Percentiles rank a stretch among this genome's conserved stretches.
phyloP scores from a whole-genome alignment of 2,113 vertebrate genomes.

The Zosterops lateralis region DNA sequence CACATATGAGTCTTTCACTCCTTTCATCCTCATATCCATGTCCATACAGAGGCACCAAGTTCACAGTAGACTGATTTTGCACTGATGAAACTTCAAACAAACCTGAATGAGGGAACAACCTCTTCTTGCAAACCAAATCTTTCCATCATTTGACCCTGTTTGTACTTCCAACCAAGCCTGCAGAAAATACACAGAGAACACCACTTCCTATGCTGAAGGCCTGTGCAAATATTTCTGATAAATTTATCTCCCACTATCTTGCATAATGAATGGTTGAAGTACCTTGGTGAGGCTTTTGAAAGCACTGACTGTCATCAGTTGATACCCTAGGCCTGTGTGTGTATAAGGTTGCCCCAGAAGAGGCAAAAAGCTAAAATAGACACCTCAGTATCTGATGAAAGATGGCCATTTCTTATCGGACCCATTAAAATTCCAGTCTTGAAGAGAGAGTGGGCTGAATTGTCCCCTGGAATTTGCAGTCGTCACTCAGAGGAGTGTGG shows the following conservation, averaged over 20 bases:
- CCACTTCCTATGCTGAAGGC: slow-evolving; percentile 31
- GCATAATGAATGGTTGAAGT: slow-evolving; percentile 2
- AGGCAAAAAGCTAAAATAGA: slow-evolving; percentile 55
- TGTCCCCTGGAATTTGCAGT: slow-evolving; percentile 37
- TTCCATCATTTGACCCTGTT: not conserved
- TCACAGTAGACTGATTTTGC: not conserved
- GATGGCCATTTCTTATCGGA: not conserved
- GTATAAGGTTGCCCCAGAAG: slow-evolving; percentile 4
- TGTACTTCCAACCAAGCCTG: not conserved
- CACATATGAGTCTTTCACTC: not conserved
- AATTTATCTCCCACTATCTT: not conserved
- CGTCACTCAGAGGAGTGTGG: not conserved
- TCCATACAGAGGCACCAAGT: not conserved
- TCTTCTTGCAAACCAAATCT: not conserved
- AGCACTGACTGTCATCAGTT: slow-evolving; percentile 43
- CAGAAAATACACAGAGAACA: not conserved
- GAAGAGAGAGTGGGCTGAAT: not conserved
- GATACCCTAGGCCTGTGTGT: slow-evolving; percentile 1
- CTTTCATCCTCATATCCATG: not conserved
- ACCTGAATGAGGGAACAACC: not conserved
- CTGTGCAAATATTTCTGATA: slow-evolving; percentile 23
- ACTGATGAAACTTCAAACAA: not conserved
- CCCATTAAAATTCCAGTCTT: slow-evolving; percentile 67
- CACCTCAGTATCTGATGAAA: slow-evolving; percentile 56
- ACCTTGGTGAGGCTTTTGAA: slow-evolving; percentile 47